Conservation (phyloP, 2,888 invertebrate genomes). For the Hedya salicella region DNA sequence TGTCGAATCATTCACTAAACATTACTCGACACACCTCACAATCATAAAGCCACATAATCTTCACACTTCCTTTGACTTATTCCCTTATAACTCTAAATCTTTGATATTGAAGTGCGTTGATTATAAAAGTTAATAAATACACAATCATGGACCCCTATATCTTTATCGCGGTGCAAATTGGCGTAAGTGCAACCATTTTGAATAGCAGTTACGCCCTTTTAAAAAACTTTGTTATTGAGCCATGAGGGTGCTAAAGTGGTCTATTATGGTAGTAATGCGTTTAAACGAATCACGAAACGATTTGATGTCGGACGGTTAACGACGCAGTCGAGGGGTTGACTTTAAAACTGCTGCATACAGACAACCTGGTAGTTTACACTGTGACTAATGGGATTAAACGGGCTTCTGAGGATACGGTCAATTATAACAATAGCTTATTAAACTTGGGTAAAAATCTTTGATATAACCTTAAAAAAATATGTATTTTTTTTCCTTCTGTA, state of each 20-base stretch:
- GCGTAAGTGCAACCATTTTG: not conserved
- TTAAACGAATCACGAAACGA: conserved; percentile 51
- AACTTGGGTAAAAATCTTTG: no score
- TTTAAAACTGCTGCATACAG: conserved; percentile 21
- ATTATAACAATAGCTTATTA: no score
- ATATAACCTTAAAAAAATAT: no score
- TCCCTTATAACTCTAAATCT: conserved; percentile 30
- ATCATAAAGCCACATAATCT: not conserved
- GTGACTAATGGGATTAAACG: conserved; percentile 22
- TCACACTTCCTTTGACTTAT: not conserved
- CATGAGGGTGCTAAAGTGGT: conserved; percentile 54
- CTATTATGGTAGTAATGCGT: conserved; percentile 51
- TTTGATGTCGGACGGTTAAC: conserved; percentile 41
- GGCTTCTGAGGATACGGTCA: conserved; percentile 5
- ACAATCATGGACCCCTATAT: conserved; percentile 44
- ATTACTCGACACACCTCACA: conserved; percentile 46
- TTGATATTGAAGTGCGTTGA: conserved; percentile 54
- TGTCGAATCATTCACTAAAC: conserved; percentile 76
- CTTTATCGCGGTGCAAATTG: not conserved
- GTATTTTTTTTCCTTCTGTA: no score
- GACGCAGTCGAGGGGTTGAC: conserved; percentile 33
- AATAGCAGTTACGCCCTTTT: conserved; percentile 8
- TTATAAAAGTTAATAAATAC: conserved; percentile 53
- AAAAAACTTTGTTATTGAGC: conserved; percentile 30
- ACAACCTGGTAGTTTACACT: conserved; percentile 16